A percentile compares a stretch with the other conserved stretches of the same genome.
These are phyloP conservation scores for Bothrops jararaca DNA, from an alignment of 2,113 vertebrate genomes.

Conservation along the genomic window DNA sequence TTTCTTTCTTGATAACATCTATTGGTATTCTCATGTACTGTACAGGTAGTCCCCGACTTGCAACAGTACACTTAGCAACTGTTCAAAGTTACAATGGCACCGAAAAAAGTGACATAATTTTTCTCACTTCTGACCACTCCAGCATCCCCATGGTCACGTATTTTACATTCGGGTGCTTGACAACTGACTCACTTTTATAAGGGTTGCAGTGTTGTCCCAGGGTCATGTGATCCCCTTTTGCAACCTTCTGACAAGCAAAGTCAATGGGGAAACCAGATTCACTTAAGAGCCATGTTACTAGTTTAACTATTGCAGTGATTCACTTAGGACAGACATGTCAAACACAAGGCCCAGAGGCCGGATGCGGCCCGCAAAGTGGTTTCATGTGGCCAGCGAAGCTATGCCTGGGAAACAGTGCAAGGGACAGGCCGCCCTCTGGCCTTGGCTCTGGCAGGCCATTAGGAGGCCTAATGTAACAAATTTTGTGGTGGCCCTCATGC, in stretches of 20 bases:
- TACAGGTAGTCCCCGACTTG: background rate
- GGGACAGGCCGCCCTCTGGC: no score
- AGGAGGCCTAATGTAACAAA: no score
- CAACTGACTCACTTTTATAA: background rate
- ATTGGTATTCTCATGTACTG: background rate
- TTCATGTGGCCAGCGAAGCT: no score
- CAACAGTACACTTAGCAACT: background rate
- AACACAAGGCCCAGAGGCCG: no score
- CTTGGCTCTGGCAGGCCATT: no score
- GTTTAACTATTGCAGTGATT: background rate
- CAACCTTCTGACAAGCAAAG: background rate
- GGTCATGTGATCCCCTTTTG: background rate
- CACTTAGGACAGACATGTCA: background rate
- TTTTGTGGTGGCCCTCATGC: no score
- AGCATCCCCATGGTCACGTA: no score
- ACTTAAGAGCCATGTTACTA: background rate
- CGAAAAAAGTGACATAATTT: background rate
- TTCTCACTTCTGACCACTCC: background rate
- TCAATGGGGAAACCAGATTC: background rate
- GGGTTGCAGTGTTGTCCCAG: background rate
- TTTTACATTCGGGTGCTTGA: background rate
- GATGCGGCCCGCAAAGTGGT: no score
- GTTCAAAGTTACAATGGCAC: background rate
- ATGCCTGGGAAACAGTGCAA: no score
- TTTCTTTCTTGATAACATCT: background rate